These are phyloP conservation scores for Simalia tracyae DNA, from an alignment of 2,797 vertebrate species.

Conservation along the genomic window DNA sequence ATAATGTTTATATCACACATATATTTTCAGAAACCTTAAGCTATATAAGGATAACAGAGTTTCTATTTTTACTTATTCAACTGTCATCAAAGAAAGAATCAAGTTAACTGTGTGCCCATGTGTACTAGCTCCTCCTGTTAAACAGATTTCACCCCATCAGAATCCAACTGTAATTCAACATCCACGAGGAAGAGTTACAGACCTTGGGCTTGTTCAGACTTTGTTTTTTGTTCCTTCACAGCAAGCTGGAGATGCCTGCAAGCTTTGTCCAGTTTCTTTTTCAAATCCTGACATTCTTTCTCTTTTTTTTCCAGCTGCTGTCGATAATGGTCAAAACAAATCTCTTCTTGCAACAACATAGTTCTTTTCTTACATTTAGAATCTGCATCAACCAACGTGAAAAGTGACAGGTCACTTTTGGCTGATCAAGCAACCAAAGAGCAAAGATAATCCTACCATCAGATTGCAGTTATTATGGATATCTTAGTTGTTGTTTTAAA, in stretches of 20 bases:
- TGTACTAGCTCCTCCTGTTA: neutral
- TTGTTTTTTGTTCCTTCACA: constrained; percentile 75
- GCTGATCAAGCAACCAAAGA: neutral
- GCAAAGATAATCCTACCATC: neutral
- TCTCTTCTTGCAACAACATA: constrained; percentile 42
- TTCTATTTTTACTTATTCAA: neutral
- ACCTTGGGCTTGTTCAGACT: constrained; percentile 79
- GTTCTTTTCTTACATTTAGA: constrained; percentile 43
- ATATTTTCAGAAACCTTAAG: neutral
- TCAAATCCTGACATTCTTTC: constrained; percentile 82
- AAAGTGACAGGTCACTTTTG: neutral
- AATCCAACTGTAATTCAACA: neutral
- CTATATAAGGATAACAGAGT: neutral
- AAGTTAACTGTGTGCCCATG: rapidly evolving
- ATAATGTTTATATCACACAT: neutral
- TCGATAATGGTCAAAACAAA: constrained; percentile 71
- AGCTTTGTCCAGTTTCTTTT: constrained; percentile 82
- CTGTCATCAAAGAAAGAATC: neutral
- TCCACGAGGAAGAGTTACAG: constrained; percentile 23
- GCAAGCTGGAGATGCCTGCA: constrained; percentile 82
- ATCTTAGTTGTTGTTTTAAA: neutral
- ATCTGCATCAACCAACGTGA: constrained; percentile 51
- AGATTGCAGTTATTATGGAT: neutral
- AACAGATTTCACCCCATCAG: neutral
- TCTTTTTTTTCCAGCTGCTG: constrained; percentile 77